Conservation (phyloP, 2,888 invertebrate genomes). For the Tenodera sinensis region DNA sequence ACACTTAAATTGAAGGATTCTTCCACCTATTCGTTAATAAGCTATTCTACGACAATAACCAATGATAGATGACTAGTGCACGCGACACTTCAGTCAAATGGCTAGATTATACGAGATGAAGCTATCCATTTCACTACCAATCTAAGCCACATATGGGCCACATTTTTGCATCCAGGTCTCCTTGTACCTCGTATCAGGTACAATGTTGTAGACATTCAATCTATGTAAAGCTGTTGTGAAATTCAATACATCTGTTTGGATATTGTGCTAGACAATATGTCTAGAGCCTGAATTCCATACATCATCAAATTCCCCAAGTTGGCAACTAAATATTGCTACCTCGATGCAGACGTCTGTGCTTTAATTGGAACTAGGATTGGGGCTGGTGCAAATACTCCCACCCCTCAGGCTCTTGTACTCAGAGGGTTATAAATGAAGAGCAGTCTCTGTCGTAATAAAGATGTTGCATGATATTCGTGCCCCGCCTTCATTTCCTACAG, state of each 20-base stretch:
- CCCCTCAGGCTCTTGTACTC: neutral
- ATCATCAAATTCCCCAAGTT: neutral
- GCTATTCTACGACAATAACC: too few relatives aligned
- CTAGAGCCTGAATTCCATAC: neutral
- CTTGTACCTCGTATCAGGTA: too few relatives aligned
- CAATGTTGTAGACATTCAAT: too few relatives aligned
- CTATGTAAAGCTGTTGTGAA: neutral
- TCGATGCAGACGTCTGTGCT: neutral
- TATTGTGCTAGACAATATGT: neutral
- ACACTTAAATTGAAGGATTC: too few relatives aligned
- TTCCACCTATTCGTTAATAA: too few relatives aligned
- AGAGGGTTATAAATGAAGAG: neutral
- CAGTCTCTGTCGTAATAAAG: neutral
- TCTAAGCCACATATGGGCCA: too few relatives aligned
- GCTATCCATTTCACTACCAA: too few relatives aligned
- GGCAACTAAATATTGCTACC: neutral
- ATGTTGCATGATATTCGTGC: neutral
- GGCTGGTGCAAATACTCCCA: neutral
- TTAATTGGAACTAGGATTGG: neutral
- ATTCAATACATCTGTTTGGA: neutral
- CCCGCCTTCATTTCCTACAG: neutral
- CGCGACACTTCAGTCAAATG: too few relatives aligned
- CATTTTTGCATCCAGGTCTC: too few relatives aligned
- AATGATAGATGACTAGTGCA: too few relatives aligned
- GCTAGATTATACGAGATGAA: too few relatives aligned